phyloP scores from a whole-genome alignment of 37 sponge, comb jelly and placozoan genomes.

The Halisarca cf. caerulea region DNA sequence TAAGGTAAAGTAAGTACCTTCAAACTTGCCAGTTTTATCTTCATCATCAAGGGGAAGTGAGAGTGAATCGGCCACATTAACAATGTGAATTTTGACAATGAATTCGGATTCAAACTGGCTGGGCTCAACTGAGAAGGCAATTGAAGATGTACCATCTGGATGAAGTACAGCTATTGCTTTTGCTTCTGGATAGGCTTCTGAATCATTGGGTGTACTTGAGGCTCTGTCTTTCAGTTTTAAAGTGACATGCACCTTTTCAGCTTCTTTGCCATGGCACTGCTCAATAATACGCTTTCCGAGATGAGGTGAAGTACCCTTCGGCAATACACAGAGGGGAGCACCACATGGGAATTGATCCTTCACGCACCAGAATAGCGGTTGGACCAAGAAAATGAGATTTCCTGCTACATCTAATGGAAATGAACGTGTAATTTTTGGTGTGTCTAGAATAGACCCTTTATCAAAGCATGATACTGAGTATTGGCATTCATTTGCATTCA shows the following conservation, averaged over 20 bases:
- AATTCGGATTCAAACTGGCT: neutral
- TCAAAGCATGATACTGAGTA: constrained; percentile 6
- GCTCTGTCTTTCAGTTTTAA: no score
- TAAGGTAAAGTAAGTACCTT: no score
- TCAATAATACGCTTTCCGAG: neutral
- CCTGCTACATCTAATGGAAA: neutral
- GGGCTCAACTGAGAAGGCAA: neutral
- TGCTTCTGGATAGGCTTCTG: no score
- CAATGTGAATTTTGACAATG: constrained; percentile 52
- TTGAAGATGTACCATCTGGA: neutral
- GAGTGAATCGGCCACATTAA: constrained; percentile 48
- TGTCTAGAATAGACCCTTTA: neutral
- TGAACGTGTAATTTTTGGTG: neutral
- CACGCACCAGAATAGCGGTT: neutral
- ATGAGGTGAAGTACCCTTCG: neutral
- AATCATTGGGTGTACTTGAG: no score
- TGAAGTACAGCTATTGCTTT: neutral
- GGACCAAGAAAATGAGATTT: neutral
- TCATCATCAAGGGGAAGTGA: no score
- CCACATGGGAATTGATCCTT: neutral
- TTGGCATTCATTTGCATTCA: no score
- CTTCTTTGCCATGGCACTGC: no score
- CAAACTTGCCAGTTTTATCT: no score
- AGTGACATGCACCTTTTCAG: no score
- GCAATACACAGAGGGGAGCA: neutral